Base-by-base conservation (phyloP, 2,113 vertebrate genomes). In the Tupaia tana region DNA sequence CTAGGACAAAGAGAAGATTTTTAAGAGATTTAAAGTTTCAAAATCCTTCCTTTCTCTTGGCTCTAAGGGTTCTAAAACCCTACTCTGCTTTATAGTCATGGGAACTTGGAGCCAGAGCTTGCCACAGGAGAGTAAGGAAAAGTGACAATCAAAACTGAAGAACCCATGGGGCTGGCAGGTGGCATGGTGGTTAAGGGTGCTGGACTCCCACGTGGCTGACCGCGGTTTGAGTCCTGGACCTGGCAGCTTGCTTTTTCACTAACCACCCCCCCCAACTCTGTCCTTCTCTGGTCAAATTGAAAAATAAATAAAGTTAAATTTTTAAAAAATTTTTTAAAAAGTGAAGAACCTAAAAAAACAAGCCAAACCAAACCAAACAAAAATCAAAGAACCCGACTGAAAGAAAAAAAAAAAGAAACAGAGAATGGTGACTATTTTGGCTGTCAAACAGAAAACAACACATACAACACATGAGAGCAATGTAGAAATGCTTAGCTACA, bases 381-480 rank as follows among this genome's bases (percentile, higher is more conserved):
- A 80, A 88, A 84, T 18, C 70, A 78, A 66, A 95, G 34, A 59
- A 59, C 12, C 58, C 15, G 27, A n/a, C 2, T 19, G 63, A 31
- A 70, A 67, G 43, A 67, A 24, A 94, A 4, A 20, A 31, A 78
- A 43, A 14, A 29, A 70, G 73, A 94, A 89, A n/a, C 6, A 64
- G 31, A 86, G 20, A 94, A 86, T 27, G 18, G 58, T 58, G 34
- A 90, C 43, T 89, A 95, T 70, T 95, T 59, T 59, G 56, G 34
- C 75, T 75, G 73, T 89, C 34, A 93, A 80, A 89, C 12, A 78
- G 6, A 87, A 93, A 64, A 86, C 86, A 93, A n/a, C 24, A 64
- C 0, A n/a, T 20, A 64, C 0, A 81, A 43, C 29, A 0, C 29
- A 58, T 20, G 7, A 87, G 0, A 74, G 14, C 27, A 93, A 86